These are phyloP conservation scores for Chloroceryle inda DNA, from an alignment of 2,797 vertebrate species.

Conservation along the genomic window DNA sequence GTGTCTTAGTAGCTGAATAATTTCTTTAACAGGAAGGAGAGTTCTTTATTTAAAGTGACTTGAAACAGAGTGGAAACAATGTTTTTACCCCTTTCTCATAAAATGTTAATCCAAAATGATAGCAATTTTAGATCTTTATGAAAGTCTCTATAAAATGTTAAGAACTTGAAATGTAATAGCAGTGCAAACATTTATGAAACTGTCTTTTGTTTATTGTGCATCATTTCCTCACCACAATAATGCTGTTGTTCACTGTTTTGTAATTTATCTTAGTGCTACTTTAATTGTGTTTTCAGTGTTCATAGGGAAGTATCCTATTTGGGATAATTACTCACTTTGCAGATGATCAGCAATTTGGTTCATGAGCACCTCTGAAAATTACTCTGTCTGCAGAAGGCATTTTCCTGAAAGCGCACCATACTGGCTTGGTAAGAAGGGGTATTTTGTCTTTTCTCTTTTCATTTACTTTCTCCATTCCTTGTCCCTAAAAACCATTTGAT, in stretches of 20 bases:
- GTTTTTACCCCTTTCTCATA: not conserved
- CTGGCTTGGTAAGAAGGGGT: not conserved
- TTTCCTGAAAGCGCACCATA: slow-evolving; percentile 39
- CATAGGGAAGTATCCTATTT: slow-evolving; percentile 65
- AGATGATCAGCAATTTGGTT: slow-evolving; percentile 72
- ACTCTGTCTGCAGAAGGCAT: slow-evolving; percentile 56
- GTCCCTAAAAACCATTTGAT: not conserved
- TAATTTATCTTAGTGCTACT: slow-evolving; percentile 59
- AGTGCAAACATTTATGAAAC: slow-evolving; percentile 28
- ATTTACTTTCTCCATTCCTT: not conserved
- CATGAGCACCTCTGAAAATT: slow-evolving; percentile 73
- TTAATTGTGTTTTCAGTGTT: slow-evolving; percentile 70
- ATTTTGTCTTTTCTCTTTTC: not conserved
- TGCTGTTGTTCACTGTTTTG: slow-evolving; percentile 8
- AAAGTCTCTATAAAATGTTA: not conserved
- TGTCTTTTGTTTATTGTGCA: slow-evolving; percentile 27
- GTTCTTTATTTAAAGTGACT: slow-evolving; percentile 20
- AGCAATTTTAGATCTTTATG: slow-evolving; percentile 6
- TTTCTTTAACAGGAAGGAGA: not conserved
- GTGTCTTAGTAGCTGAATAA: not conserved
- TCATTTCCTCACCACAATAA: slow-evolving; percentile 51
- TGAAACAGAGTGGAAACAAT: not conserved
- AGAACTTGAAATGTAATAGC: slow-evolving; percentile 5
- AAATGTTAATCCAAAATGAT: not conserved
- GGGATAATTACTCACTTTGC: slow-evolving; percentile 75